Evolutionary conservation across 2,797 vertebrate genomes (phyloP).

Genomic region (Gymnopithys bicolor): DNA sequence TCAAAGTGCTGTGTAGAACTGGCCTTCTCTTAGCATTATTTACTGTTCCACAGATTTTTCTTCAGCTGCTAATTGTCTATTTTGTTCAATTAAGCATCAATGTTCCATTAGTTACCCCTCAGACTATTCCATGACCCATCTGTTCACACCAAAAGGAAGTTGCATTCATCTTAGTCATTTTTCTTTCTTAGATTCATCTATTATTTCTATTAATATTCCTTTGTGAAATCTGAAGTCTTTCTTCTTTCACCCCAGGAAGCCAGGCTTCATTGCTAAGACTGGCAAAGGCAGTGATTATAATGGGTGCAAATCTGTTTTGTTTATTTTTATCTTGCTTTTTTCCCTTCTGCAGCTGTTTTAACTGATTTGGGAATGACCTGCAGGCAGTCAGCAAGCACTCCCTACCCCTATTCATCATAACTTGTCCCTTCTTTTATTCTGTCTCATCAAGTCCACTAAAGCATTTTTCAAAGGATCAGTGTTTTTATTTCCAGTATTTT

Average conservation of each 20-base stretch:
- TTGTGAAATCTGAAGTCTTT: slow-evolving; percentile 39
- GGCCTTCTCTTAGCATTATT: neutral
- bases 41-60: slow-evolving; percentile 12
- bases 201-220: slow-evolving; percentile 46
- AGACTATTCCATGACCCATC: slow-evolving; percentile 18
- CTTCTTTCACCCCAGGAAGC: slow-evolving; percentile 31
- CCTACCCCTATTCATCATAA: slow-evolving; percentile 19
- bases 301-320: slow-evolving; percentile 25
- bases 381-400: neutral
- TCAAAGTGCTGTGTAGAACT: neutral
- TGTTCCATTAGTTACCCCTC: neutral
- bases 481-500: slow-evolving; percentile 12
- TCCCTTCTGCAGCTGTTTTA: slow-evolving; percentile 18
- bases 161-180: neutral
- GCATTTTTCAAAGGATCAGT: slow-evolving; percentile 23
- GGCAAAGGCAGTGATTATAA: slow-evolving; percentile 6
- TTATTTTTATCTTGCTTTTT: slow-evolving; percentile 17
- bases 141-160: slow-evolving; percentile 20
- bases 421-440: slow-evolving; percentile 14
- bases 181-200: slow-evolving; percentile 20
- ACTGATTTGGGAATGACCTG: slow-evolving; percentile 32
- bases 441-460: slow-evolving; percentile 1
- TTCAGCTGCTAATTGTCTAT: slow-evolving; percentile 29
- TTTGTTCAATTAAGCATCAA: slow-evolving; percentile 24
- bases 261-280: neutral